Evolutionary conservation across 2,888 invertebrate genomes (phyloP).

Genomic region (Sicus ferrugineus): DNA sequence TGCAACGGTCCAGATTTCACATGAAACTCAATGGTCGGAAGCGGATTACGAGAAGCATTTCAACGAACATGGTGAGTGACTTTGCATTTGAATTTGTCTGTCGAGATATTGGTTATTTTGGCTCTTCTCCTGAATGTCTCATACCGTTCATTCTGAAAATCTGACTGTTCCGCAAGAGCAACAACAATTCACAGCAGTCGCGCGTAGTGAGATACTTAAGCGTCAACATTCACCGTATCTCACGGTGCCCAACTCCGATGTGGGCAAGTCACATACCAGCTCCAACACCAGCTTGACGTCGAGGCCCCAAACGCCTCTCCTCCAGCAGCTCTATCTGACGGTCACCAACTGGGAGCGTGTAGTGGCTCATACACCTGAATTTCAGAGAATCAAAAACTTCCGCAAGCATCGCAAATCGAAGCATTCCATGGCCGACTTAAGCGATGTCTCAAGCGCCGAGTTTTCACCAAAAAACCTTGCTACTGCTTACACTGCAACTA

Average conservation of each 20-base stretch:
- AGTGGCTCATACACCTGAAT: conserved; percentile 51
- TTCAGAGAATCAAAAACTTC: conserved; percentile 48
- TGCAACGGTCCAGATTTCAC: conserved; percentile 67
- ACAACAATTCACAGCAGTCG: neutral
- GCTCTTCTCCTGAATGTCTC: neutral
- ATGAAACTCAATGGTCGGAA: conserved; percentile 81
- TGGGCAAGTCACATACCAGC: conserved; percentile 46
- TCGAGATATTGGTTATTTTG: neutral
- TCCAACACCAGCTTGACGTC: conserved; percentile 50
- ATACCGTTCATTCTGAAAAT: neutral
- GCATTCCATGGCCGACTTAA: conserved; percentile 36
- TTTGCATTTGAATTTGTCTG: neutral
- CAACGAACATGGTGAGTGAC: conserved; percentile 78
- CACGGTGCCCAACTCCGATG: conserved; percentile 43
- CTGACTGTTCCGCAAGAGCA: conserved; percentile 2
- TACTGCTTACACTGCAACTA: neutral
- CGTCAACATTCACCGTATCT: conserved; percentile 49
- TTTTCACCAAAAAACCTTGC: conserved; percentile 36
- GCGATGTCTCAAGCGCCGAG: conserved; percentile 49
- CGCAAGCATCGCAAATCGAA: conserved; percentile 45
- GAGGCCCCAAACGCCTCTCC: conserved; percentile 66
- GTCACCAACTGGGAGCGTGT: conserved; percentile 61
- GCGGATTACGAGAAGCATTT: conserved; percentile 91
- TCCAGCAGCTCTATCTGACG: conserved; percentile 66
- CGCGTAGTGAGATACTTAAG: conserved; percentile 21